Evolutionary conservation across 2,797 vertebrate genomes (phyloP), one percentile per base, ranked within the genome.

Genomic region (Echiichthys vipera): DNA sequence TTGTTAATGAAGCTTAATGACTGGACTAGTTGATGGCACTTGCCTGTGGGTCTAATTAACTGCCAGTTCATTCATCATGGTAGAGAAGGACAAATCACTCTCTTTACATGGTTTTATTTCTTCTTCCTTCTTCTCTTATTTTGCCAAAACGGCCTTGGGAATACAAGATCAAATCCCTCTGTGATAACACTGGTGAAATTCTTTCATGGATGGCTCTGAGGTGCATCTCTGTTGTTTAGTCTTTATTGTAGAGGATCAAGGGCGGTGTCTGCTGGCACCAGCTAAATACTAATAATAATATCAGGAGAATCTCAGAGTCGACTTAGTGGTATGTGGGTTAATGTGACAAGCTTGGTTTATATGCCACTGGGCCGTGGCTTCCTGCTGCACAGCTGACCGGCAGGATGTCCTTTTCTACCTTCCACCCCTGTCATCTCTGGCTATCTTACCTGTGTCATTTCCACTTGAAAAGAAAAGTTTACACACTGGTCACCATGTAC

Each of bases 261-360:
- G 46, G 22, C 14, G 10, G 22, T 15, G 24, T 75, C 37, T 47
- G 54, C 47, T 66, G 27, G 39, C 22, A 57, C 22, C 24, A 12
- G 25, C 27, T 68, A 67, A 73, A 82, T 70, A 59, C n/a, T n/a
- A n/a, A n/a, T n/a, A n/a, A n/a, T n/a, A n/a, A n/a, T 51, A 77
- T 55, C 47, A 37, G 30, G 42, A 53, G 53, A 43, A 61, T 53
- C 54, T 58, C 54, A 65, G 51, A 58, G 24, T 58, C 11, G 34
- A 68, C 17, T 15, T 24, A 30, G 18, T 24, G 22, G 20, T 34
- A 61, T 34, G 17, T 25, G 49, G 57, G 43, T 57, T 57, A 72
- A 74, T 15, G 45, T 55, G 39, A 66, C 9, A 7, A 65, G 56
- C 40, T 17, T 58, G 54, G 49, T 71, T 55, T 65, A 30, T 74